Conservation (phyloP, 2,888 invertebrate species). For the Pardosa pseudoannulata region DNA sequence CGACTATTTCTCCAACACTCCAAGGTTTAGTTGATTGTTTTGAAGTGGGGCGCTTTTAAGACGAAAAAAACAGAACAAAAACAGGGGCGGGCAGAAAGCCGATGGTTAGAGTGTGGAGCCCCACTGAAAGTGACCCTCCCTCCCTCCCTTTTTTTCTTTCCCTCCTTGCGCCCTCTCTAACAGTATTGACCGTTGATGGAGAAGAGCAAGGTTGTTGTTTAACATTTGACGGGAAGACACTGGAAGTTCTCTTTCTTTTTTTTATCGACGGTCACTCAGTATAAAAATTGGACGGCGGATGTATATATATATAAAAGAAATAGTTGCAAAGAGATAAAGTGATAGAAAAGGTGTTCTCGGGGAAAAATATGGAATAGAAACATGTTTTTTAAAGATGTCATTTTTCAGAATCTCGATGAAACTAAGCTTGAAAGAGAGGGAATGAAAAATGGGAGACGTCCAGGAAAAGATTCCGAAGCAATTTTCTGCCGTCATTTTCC, state of each 20-base stretch:
- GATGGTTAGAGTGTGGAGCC: constrained; percentile 41
- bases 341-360: not conserved
- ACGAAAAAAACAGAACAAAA: constrained; percentile 57
- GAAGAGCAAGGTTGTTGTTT: not conserved
- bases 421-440: not conserved
- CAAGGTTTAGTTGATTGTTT: constrained; percentile 63
- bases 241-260: too few relatives aligned
- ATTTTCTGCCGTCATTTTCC: not conserved
- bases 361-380: not conserved
- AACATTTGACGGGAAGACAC: not conserved
- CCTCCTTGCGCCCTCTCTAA: not conserved
- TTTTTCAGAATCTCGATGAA: not conserved
- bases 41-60: constrained; percentile 56
- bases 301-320: too few relatives aligned
- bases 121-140: constrained; percentile 26
- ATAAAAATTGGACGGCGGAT: not conserved
- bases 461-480: not conserved
- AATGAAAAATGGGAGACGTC: not conserved
- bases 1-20: constrained; percentile 66
- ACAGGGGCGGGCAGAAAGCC: constrained; percentile 29
- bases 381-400: constrained; percentile 11
- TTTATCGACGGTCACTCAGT: constrained; percentile 5
- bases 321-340: not conserved
- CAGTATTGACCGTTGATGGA: constrained; percentile 7
- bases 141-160: not conserved